Base-by-base conservation (phyloP, 2,797 vertebrate genomes). In the Rhinella marina region DNA sequence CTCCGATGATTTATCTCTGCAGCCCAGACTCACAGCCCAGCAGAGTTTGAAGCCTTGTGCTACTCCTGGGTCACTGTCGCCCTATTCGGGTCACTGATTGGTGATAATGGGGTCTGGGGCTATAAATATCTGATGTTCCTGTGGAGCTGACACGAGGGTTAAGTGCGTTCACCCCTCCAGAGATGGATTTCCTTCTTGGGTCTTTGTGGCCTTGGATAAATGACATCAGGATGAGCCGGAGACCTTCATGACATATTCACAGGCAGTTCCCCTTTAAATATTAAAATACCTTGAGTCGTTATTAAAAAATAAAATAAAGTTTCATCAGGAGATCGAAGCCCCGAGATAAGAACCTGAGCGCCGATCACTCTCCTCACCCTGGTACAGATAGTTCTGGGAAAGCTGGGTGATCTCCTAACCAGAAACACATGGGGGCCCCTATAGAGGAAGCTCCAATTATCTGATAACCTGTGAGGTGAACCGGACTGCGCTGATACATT, bases 151-250 rank as follows among this genome's bases (percentile, higher is more conserved):
- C 82, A 41, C 27, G 1, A 41, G 73, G 56, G 82, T 84, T 84
- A 84, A 61, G 32, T n/a, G 68, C 54, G n/a, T 25, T 84, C 68
- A 59, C 54, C 29, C 14, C 64, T 10, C 7, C 8, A 11, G 61
- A 2, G 3, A 13, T 75, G 59, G 61, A 84, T 59, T 72, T 73
- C 11, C 13, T 17, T 23, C 17, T 59, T 56, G 1, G 19, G 19
- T 61, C 68, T 48, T 75, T 41, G 56, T 48, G 82, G 75, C 70
- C 68, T 75, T 84, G 82, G 29, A 84, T 75, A 84, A 75, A 75
- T 25, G 3, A n/a, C 57, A 13, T 10, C 72, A 73, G 32, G 19
- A 73, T 25, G 11, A 4, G 11, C 41, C 48, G 1, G 9, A n/a
- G 13, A 59, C 14, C 56, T 8, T 21, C 7, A 75, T 75, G 8